Percentiles rank a stretch among this genome's conserved stretches.
Evolutionary conservation across 2,113 vertebrate species (phyloP).

Genomic region (Rhadina sibilatrix): DNA sequence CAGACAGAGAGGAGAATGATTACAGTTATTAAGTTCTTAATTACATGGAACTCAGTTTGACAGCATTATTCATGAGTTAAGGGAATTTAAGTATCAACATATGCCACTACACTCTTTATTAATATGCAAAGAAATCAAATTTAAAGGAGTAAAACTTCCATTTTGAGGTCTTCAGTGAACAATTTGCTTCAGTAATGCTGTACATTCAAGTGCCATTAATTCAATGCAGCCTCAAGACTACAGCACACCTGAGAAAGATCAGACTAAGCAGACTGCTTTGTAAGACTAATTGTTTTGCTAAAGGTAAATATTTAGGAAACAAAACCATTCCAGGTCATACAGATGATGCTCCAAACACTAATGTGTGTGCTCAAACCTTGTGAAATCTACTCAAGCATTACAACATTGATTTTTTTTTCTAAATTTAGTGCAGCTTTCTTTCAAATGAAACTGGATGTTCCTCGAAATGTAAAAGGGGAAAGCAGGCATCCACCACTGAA

Average conservation of each 20-base stretch:
- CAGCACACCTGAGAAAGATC: background rate
- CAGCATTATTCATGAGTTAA: conserved; percentile 11
- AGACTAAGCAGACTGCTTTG: background rate
- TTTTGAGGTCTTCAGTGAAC: background rate
- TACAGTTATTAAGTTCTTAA: conserved; percentile 2
- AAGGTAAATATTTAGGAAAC: conserved; percentile 13
- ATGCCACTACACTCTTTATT: background rate
- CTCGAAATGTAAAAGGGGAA: background rate
- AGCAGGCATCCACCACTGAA: background rate
- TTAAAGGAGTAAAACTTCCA: background rate
- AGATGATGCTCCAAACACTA: background rate
- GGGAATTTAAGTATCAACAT: background rate
- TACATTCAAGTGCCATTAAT: background rate
- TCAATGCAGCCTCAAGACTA: background rate
- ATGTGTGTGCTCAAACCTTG: background rate
- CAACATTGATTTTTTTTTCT: background rate
- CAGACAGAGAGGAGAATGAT: background rate
- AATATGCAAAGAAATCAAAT: background rate
- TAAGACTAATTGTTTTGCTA: background rate
- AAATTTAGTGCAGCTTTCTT: background rate
- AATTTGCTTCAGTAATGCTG: background rate
- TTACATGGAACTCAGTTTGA: background rate
- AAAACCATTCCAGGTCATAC: background rate
- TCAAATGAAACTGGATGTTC: background rate
- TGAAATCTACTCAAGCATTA: background rate